Base-by-base conservation (phyloP, 2,888 invertebrate species). In the Lasius fuliginosus region DNA sequence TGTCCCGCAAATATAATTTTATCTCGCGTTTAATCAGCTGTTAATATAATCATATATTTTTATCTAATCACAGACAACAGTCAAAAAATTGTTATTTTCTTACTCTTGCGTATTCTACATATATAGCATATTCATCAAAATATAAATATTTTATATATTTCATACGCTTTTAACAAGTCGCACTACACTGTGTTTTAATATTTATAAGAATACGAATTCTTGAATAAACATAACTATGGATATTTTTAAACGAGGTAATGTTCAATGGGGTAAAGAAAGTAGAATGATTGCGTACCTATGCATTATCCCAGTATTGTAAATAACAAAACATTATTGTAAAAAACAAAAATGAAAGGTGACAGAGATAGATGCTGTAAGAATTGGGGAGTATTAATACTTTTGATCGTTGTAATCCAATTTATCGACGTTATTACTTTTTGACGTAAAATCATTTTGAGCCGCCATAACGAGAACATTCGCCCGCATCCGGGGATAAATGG, bases 401-500 rank as follows among this genome's bases (percentile, higher is more conserved):
- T 23, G 64, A 64, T 15, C 33, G 36, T 81, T 74, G 53, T 62
- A 46, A 27, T 73, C 36, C 60, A 23, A 81, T 64, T 46, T 68
- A 40, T 56, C 56, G 56, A 58, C 30, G 56, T 58, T 42, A 58
- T 68, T 23, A 15, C 68, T 49, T 27, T 53, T 65, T 65, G 33
- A 67, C 58, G 60, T 76, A 42, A 83, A 82, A 68, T 83, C 77
- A 76, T 76, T 67, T 77, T 68, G 49, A 65, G 33, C 40, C 30
- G 11, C 60, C 56, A 30, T 15, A 65, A 40, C 27, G 67, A 53
- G 30, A 76, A 15, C 46, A 23, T 56, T 40, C 77, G 49, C 30
- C 30, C 40, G 79, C 69, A 56, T 76, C 49, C 77, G 40, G 27
- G 40, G 68, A 68, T 83, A 56, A 83, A 77, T 56, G 69, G 46